Base-by-base conservation (phyloP, 2,888 invertebrate species). In the Subacronicta megacephala region DNA sequence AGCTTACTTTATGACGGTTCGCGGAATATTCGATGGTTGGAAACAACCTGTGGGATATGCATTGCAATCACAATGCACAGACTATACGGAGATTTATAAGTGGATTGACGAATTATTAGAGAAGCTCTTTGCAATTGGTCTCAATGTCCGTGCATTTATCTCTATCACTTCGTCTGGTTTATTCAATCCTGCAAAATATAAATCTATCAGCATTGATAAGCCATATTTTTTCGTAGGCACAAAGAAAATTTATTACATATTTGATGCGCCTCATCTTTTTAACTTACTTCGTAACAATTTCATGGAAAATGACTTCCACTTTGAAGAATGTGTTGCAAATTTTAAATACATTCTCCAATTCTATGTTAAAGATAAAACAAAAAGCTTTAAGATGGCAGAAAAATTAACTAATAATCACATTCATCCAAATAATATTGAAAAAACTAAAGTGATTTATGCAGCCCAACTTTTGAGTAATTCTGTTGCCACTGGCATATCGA, bases 161-260 rank as follows among this genome's bases (percentile, higher is more conserved):
- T 74, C 76, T 0, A 69, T 68, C 29, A 43, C 62, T 36, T 68
- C 63, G 26, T 63, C 71, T 10, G 65, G 77, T 47, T 50, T 77
- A 16, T 55, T 63, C 4, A 68, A 61, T 0, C 52, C 42, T 10
- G 61, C 72, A 6, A 73, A 63, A 56, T 49, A 63, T 33, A 73
- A 67, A 62, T 29, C 18, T 7, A 61, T 79, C 20, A 50, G 68
- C 18, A 44, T 44, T 13, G 64, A 80, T 15, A 52, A 38, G 38
- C 69, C 81, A 12, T 80, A 72, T 62, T 81, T 80, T 33, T 64
- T 49, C 45, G 44, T 81, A 13, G 62, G 60, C 45, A 29, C 53
- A 15, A 62, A n/a, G 57, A 83, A 80, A 65, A 75, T 80, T 26
- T 80, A 70, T 50, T 76, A 78, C 42, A 70, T 84, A 53, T 81